Conservation (phyloP, 1,140 invertebrate species). For the Tetramorium parvispinum region DNA sequence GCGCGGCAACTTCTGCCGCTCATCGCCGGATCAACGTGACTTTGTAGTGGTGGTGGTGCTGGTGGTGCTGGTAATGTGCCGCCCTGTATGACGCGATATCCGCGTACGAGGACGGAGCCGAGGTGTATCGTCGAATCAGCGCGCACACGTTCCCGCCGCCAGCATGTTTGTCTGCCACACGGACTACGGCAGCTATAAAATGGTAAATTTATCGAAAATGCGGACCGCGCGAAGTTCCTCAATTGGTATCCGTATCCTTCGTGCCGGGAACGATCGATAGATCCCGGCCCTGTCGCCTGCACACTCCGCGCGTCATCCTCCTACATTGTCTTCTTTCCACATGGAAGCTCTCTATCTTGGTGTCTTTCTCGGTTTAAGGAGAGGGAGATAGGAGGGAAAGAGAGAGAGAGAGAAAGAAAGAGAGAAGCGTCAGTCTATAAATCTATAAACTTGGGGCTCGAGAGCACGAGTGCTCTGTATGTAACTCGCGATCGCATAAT, state of each 20-base stretch:
- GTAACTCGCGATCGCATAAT: neutral
- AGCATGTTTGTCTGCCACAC: constrained; percentile 78
- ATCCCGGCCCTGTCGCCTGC: constrained; percentile 17
- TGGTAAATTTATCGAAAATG: constrained; percentile 73
- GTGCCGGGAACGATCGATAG: constrained; percentile 15
- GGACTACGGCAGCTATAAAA: constrained; percentile 78
- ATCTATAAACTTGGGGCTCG: neutral
- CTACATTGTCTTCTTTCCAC: neutral
- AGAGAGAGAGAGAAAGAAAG: no score
- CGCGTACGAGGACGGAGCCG: neutral
- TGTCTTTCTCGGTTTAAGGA: neutral
- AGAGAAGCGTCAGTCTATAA: neutral
- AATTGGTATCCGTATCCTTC: neutral
- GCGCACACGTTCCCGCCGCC: constrained; percentile 19
- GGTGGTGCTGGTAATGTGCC: neutral
- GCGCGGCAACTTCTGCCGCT: constrained; percentile 6
- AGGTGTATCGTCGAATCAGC: constrained; percentile 43
- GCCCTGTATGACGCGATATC: neutral
- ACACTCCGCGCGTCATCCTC: neutral
- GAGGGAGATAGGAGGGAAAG: no score
- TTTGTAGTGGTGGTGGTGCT: neutral
- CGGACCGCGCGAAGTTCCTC: neutral
- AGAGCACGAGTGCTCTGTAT: neutral
- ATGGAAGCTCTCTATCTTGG: neutral
- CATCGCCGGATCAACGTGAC: neutral